Base-by-base conservation (phyloP, 2,888 invertebrate species). In the Volucella zonaria region DNA sequence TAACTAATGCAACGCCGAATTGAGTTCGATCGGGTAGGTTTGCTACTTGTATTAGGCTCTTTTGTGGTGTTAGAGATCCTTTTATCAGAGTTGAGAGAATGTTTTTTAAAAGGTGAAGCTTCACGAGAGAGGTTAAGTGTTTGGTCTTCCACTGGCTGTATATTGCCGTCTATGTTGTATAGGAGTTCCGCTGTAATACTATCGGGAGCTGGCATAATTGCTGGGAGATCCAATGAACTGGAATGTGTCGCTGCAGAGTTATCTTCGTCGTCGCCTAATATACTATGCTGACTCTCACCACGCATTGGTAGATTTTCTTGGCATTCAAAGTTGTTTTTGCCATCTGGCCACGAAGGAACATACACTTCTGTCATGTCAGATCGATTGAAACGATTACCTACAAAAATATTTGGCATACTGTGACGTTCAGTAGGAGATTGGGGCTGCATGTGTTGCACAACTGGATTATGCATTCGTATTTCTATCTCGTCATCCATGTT, bases 371-470 rank as follows among this genome's bases (percentile, higher is more conserved):
- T 94, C 66, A 93, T 90, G 47, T 93, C 92, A 74, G 92, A 92
- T 71, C 92, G 91, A 88, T 93, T 94, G 86, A 94, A 94, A 74
- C 93, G 93, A 89, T 94, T 93, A 6, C 93, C 94, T 23, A 93
- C 93, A 89, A 94, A 94, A 78, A 93, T 93, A 87, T 94, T 93
- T 8, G 95, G 95, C 90, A 94, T 95, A 89, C 95, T 95, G 87
- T 95, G 94, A 40, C 95, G 92, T 43, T 93, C 93, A 9, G 83
- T 92, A 87, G 88, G 88, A 3, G 88, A 88, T 18, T 51, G 73
- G 1, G 85, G 74, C n/a, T 87, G 91, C 9, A 42, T 59, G 1
- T 68, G 64, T 8, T 61, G 54, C 31, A 31, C 6, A 12, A 62
- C 38, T 8, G 82, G 83, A 59, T 80, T 73, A 9, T 80, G 68